phyloP scores from a whole-genome alignment of 2,888 invertebrate genomes.

The Epirrita christyi region DNA sequence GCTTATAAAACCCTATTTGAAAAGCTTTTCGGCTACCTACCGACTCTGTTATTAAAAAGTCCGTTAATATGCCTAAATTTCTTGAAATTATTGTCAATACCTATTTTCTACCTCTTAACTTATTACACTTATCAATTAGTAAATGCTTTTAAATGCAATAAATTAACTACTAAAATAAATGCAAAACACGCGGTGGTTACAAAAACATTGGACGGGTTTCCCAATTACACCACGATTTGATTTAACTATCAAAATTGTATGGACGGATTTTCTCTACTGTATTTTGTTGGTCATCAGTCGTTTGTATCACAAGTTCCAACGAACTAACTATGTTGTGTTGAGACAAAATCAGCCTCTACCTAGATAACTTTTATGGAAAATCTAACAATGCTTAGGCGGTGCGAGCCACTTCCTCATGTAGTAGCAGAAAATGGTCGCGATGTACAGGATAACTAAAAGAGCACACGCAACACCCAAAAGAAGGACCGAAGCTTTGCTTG shows the following conservation, averaged over 20 bases:
- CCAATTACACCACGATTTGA: constrained; percentile 56
- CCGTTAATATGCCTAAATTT: not conserved
- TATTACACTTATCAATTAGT: constrained; percentile 47
- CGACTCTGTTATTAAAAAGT: not conserved
- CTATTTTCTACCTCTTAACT: constrained; percentile 29
- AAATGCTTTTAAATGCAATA: constrained; percentile 80
- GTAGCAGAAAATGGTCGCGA: constrained; percentile 96
- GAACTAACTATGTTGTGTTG: constrained; percentile 31
- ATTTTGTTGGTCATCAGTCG: constrained; percentile 67
- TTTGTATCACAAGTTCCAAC: constrained; percentile 75
- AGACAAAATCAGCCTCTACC: constrained; percentile 30
- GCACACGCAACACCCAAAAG: constrained; percentile 96
- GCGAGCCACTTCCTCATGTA: constrained; percentile 96
- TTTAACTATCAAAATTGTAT: constrained; percentile 47
- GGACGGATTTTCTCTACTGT: constrained; percentile 57
- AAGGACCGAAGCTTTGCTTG: constrained; percentile 95
- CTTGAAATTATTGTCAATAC: constrained; percentile 25
- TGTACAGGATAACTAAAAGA: constrained; percentile 93
- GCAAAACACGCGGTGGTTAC: constrained; percentile 79
- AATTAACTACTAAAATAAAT: constrained; percentile 71
- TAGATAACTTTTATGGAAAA: constrained; percentile 13
- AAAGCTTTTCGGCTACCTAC: not conserved
- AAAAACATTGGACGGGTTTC: constrained; percentile 52
- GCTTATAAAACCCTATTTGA: constrained; percentile 1
- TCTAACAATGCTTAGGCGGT: constrained; percentile 91